Conservation (phyloP, 2,113 vertebrate species). For the Eidolon helvum region DNA sequence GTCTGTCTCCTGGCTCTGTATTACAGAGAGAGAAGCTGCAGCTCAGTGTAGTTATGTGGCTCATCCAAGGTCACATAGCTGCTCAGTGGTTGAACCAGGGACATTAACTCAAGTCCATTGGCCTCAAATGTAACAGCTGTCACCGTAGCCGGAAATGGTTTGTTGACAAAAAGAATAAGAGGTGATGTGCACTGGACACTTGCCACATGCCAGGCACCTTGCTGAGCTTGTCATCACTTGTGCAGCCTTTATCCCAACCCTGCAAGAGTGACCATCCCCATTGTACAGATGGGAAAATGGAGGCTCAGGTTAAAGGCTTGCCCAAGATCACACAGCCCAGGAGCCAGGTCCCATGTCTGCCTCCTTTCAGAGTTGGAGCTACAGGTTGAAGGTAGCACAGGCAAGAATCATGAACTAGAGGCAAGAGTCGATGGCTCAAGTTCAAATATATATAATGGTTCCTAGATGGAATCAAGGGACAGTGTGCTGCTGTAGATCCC, state of each 20-base stretch:
- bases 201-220: no score
- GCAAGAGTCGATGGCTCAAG: not conserved
- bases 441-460: not conserved
- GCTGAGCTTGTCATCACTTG: not conserved
- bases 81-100: not conserved
- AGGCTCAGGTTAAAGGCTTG: not conserved
- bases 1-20: rapidly evolving
- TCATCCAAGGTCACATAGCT: not conserved
- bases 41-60: not conserved
- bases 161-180: not conserved
- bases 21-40: not conserved
- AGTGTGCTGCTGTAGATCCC: not conserved
- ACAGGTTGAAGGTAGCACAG: rapidly evolving
- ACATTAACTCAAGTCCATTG: not conserved
- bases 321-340: not conserved
- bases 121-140: not conserved
- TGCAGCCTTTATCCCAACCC: not conserved
- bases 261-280: rapidly evolving
- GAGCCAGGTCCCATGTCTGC: not conserved
- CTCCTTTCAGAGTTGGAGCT: not conserved
- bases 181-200: rapidly evolving
- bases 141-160: not conserved
- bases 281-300: not conserved
- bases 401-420: not conserved
- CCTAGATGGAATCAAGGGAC: not conserved